Evolutionary conservation across 2,888 invertebrate genomes (phyloP).

Genomic region (Anaspis maculata): DNA sequence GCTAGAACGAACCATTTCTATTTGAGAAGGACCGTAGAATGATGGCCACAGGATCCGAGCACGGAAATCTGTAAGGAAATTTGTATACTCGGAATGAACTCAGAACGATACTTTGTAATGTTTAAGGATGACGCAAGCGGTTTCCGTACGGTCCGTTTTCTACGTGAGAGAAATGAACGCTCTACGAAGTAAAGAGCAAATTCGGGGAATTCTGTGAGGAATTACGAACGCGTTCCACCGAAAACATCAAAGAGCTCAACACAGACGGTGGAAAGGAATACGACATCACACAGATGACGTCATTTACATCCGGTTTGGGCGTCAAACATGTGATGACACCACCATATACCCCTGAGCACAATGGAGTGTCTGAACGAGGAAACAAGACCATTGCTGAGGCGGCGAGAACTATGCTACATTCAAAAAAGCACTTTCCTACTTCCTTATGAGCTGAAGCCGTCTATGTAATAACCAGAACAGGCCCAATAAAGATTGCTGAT

Average conservation of each 20-base stretch:
- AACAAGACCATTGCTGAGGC: conserved; percentile 12
- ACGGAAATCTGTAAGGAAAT: conserved; percentile 1
- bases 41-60: background rate
- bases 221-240: conserved; percentile 8
- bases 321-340: conserved; percentile 17
- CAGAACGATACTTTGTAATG: conserved; percentile 12
- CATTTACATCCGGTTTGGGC: conserved; percentile 10
- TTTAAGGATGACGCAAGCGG: conserved; percentile 9
- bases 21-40: background rate
- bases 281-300: conserved; percentile 10
- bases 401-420: conserved; percentile 13
- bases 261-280: too few relatives aligned
- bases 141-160: too few relatives aligned
- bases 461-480: conserved; percentile 15
- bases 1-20: too few relatives aligned
- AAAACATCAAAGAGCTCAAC: too few relatives aligned
- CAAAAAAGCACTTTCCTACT: conserved; percentile 10
- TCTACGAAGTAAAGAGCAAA: conserved; percentile 10
- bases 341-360: too few relatives aligned
- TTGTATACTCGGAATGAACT: conserved; percentile 16
- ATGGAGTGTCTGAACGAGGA: too few relatives aligned
- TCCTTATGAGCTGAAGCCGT: conserved; percentile 8
- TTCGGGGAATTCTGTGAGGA: conserved; percentile 12
- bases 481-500: conserved; percentile 8
- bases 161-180: conserved; percentile 4